Base-by-base conservation (phyloP, 2,113 vertebrate species). In the Sardina pilchardus region DNA sequence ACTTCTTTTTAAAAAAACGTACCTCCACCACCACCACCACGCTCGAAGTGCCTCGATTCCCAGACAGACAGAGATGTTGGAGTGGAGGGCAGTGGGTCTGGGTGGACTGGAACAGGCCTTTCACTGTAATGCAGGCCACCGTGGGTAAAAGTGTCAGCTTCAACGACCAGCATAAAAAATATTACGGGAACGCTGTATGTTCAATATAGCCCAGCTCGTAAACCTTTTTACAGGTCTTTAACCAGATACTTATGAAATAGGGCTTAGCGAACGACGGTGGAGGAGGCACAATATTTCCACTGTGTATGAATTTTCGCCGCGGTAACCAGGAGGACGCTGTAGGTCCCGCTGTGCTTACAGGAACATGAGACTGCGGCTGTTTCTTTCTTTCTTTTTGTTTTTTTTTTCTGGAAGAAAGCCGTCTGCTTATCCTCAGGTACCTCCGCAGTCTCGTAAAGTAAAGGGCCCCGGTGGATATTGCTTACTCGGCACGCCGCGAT, bases 391-490 rank as follows among this genome's bases (percentile, higher is more conserved):
- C 0, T 71, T 34, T 12, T 71, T 16, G 36, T 36, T 36, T 3
- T 71, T 34, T 12, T 71, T 16, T 36, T 78, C 17, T 78, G 24
- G 4, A 1, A 12, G 21, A 78, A 78, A 78, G 78, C 47, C 30
- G 71, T 78, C 71, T 78, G 71, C 26, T 78, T 78, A 78, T 78
- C 71, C 71, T 78, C 71, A 78, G 71, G 71, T 78, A 78, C 71
- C 26, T 34, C 71, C 3, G 71, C 71, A 78, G 71, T 36, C 67
- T 75, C 67, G 67, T 78, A 78, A 78, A 78, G n/a, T n/a, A n/a
- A n/a, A n/a, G n/a, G 14, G 14, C 71, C 71, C 71, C 71, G 30
- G 30, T 78, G 71, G 71, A 78, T 78, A 78, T 78, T 78, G 71
- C 71, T 78, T 78, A 78, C 26, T 39, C 34, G 71, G 63, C 26